Conservation (phyloP, 2,113 vertebrate genomes). For the Ariopsis seemanni region DNA sequence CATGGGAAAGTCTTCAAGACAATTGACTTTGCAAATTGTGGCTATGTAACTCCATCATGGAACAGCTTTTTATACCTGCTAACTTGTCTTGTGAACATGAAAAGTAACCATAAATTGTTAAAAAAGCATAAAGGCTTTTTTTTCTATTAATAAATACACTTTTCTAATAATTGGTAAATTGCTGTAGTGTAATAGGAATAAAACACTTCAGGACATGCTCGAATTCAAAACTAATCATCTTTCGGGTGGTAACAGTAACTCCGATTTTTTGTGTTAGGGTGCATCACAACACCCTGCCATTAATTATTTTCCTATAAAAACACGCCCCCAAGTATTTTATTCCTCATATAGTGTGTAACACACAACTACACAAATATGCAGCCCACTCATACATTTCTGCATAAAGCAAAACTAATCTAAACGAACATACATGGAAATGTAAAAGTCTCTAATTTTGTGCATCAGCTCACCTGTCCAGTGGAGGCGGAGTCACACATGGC, state of each 20-base stretch:
- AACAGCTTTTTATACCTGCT: no score
- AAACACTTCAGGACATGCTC: neutral
- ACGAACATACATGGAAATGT: neutral
- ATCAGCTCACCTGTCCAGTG: constrained; percentile 76
- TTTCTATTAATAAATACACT: no score
- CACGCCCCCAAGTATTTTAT: neutral
- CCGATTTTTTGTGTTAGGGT: neutral
- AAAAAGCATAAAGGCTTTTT: no score
- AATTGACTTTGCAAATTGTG: no score
- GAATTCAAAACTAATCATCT: neutral
- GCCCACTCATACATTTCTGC: neutral
- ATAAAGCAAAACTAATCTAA: neutral
- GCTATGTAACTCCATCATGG: no score
- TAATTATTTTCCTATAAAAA: neutral
- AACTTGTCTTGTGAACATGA: neutral
- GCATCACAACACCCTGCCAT: neutral
- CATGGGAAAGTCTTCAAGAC: neutral
- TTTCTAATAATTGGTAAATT: neutral
- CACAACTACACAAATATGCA: neutral
- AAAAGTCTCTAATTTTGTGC: neutral
- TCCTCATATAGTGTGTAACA: neutral
- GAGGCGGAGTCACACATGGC: constrained; percentile 83
- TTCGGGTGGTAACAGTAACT: neutral
- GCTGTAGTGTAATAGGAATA: no score
- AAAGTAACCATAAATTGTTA: no score